Evolutionary conservation across 1,140 invertebrate species (phyloP).

Genomic region (Drosophila cardini): DNA sequence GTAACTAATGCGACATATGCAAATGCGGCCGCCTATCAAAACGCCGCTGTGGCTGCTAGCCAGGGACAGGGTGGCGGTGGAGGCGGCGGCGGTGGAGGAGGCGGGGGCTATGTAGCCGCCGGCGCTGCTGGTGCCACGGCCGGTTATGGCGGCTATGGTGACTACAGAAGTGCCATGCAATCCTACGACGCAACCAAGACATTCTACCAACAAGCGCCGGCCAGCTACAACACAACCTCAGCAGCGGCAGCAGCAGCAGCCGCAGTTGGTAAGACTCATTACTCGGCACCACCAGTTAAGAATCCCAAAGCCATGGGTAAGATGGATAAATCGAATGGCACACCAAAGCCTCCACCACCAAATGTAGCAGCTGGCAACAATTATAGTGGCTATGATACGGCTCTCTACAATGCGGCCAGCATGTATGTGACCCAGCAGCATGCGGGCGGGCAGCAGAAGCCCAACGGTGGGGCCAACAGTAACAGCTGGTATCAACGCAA

Average conservation of each 20-base stretch:
- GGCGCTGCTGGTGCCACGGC: constrained; percentile 87
- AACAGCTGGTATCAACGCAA: constrained; percentile 85
- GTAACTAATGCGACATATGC: constrained; percentile 83
- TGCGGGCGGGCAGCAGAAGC: constrained; percentile 60
- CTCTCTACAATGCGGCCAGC: constrained; percentile 96
- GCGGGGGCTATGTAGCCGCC: constrained; percentile 72
- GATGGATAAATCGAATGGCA: constrained; percentile 76
- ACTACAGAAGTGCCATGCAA: constrained; percentile 87
- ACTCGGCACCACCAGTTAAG: constrained; percentile 86
- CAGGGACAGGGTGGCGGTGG: constrained; percentile 84
- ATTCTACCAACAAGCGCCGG: constrained; percentile 88
- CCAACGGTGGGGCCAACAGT: constrained; percentile 60
- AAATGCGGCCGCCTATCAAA: constrained; percentile 79
- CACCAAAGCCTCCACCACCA: constrained; percentile 63
- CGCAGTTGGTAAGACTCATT: constrained; percentile 85
- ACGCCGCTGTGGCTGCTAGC: constrained; percentile 78
- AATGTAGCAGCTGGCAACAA: constrained; percentile 88
- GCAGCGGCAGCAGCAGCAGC: constrained; percentile 85
- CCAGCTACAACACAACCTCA: constrained; percentile 85
- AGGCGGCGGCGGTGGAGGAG: constrained; percentile 85
- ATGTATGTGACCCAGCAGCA: constrained; percentile 96
- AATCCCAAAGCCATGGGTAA: constrained; percentile 73
- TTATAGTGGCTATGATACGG: constrained; percentile 94
- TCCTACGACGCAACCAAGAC: constrained; percentile 89
- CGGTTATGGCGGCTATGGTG: constrained; percentile 89